phyloP scores from a whole-genome alignment of 2,797 vertebrate genomes.

The Pteropus rufus region DNA sequence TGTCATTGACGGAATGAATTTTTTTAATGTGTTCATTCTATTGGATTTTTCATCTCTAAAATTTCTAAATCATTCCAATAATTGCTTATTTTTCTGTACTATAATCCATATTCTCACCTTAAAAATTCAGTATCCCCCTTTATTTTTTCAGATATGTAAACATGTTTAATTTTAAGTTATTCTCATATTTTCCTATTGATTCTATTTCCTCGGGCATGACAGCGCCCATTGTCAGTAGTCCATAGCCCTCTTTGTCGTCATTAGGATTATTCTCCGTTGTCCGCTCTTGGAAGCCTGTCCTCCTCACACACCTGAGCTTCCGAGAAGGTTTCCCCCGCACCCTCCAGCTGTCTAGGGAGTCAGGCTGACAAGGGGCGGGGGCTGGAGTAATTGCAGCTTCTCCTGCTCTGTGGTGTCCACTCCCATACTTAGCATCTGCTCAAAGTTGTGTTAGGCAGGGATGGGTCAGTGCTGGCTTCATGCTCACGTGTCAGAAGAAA shows the following conservation, averaged over 20 bases:
- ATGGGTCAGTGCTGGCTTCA: not conserved
- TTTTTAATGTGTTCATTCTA: not conserved
- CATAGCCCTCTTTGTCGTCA: not conserved
- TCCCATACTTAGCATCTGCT: too few species aligned
- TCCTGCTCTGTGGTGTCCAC: rapidly evolving
- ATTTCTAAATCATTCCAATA: not conserved
- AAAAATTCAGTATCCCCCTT: not conserved
- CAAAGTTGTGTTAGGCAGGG: too few species aligned
- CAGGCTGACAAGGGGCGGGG: not conserved
- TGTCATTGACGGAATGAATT: too few species aligned
- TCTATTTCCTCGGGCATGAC: not conserved
- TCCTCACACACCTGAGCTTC: too few species aligned
- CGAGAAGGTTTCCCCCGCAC: not conserved
- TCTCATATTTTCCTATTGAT: too few species aligned
- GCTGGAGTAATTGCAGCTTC: not conserved
- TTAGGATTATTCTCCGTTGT: too few species aligned
- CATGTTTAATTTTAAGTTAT: not conserved
- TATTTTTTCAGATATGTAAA: not conserved
- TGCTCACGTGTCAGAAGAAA: too few species aligned
- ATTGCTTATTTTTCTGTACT: not conserved
- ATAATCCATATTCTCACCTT: not conserved
- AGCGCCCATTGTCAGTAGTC: too few species aligned
- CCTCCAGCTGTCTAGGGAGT: not conserved
- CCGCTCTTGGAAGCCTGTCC: too few species aligned
- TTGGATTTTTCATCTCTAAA: not conserved